Base-by-base conservation (phyloP, 2,888 invertebrate genomes). In the Agriopis leucophaearia region DNA sequence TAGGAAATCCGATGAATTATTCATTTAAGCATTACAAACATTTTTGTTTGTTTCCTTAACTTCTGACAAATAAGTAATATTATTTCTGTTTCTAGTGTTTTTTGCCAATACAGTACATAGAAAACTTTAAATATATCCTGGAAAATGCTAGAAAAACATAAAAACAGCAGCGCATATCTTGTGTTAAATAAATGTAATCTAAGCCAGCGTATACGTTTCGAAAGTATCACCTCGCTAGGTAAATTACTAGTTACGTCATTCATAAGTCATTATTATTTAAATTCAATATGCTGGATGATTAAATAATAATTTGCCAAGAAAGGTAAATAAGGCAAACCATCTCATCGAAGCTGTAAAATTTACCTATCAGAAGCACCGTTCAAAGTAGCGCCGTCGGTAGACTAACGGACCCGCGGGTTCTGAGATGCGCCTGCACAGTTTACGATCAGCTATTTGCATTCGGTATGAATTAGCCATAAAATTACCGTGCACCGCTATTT, bases 391-490 rank as follows among this genome's bases (percentile, higher is more conserved):
- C 75, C 77, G 75, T 71, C 64, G 72, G 73, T 77, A 63, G 59
- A 69, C 61, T 81, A 83, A 82, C 80, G 80, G 80, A 63, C 69
- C 66, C 60, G 71, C 55, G 70, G 75, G 74, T 77, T 72, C 74
- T 69, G 15, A 68, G 64, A 77, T 76, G 75, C 76, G 74, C 71
- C 74, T 66, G 66, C 70, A 72, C 72, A 50, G 59, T 56, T 69
- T 64, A 68, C 42, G 55, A 60, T 48, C 56, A 45, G 68, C 66
- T 57, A 80, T 81, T 77, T 80, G 74, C 78, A 81, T 78, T 80
- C 69, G 73, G 72, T 76, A 75, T 73, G 73, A 74, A 74, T 77
- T 74, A 75, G 70, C 76, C 64, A 76, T 74, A 76, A 79, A 76
- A 74, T 66, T 72, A 70, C 69, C 67, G 52, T 55, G 59, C 72